Percentiles rank a stretch among this genome's conserved stretches.
Evolutionary conservation across 2,888 invertebrate genomes (phyloP).

Genomic region (Rotaria macrura): DNA sequence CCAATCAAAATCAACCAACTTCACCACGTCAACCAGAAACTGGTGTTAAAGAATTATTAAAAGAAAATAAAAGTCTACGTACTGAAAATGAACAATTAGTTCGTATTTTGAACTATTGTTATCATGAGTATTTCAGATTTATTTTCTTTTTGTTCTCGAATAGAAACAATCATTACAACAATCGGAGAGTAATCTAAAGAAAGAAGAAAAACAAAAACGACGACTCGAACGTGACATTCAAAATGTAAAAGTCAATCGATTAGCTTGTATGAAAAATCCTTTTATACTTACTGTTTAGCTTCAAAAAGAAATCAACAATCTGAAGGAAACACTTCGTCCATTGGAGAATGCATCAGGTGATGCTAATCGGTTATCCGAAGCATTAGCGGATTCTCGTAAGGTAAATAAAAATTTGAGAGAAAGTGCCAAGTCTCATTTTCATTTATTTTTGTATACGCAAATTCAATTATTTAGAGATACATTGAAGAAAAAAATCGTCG

Average conservation of each 20-base stretch:
- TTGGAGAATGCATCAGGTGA: neutral
- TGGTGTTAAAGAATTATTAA: neutral
- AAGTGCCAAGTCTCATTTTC: too few relatives aligned
- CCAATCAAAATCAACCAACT: neutral
- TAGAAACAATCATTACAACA: neutral
- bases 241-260: neutral
- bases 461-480: neutral
- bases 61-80: conserved; percentile 12
- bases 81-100: neutral
- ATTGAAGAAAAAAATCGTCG: neutral
- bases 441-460: too few relatives aligned
- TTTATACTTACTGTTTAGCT: neutral
- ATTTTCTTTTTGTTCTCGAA: too few relatives aligned
- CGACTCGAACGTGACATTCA: neutral
- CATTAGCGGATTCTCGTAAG: neutral
- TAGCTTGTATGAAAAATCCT: neutral
- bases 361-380: neutral
- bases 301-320: neutral
- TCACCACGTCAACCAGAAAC: neutral
- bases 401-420: neutral
- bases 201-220: neutral
- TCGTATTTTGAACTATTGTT: neutral
- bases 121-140: neutral
- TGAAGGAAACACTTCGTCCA: neutral
- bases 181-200: neutral